Evolutionary conservation across 2,113 vertebrate species (phyloP).

Genomic region (Indri indri): DNA sequence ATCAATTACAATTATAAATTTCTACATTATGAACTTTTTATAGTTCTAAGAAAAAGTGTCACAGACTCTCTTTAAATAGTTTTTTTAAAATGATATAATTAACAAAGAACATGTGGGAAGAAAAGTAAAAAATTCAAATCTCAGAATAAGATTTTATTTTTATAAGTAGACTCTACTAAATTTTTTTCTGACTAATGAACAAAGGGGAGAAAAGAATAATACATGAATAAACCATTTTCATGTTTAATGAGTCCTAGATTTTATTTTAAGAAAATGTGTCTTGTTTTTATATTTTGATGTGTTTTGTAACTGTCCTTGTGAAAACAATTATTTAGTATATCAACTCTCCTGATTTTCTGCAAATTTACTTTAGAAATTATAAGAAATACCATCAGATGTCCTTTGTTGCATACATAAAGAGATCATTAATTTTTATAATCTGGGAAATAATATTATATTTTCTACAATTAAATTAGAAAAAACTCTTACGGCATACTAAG

Average conservation of each 20-base stretch:
- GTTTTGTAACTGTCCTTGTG: neutral
- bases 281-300: neutral
- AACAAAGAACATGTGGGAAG: constrained; percentile 14
- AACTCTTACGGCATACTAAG: neutral
- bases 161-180: constrained; percentile 20
- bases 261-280: neutral
- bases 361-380: neutral
- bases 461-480: neutral
- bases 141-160: constrained; percentile 23
- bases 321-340: neutral
- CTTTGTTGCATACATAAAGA: neutral
- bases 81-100: neutral
- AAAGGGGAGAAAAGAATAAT: neutral
- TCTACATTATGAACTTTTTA: neutral
- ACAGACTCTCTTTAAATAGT: constrained; percentile 4
- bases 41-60: neutral
- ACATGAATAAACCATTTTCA: neutral
- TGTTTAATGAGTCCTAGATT: neutral
- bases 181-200: constrained; percentile 9
- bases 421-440: neutral
- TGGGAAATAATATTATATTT: neutral
- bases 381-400: neutral
- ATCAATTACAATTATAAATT: neutral
- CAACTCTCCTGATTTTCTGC: neutral
- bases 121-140: neutral